Percentiles rank a stretch among this genome's conserved stretches.
Evolutionary conservation across 2,888 invertebrate genomes (phyloP).

Genomic region (Chaetogeoica ovagalla): DNA sequence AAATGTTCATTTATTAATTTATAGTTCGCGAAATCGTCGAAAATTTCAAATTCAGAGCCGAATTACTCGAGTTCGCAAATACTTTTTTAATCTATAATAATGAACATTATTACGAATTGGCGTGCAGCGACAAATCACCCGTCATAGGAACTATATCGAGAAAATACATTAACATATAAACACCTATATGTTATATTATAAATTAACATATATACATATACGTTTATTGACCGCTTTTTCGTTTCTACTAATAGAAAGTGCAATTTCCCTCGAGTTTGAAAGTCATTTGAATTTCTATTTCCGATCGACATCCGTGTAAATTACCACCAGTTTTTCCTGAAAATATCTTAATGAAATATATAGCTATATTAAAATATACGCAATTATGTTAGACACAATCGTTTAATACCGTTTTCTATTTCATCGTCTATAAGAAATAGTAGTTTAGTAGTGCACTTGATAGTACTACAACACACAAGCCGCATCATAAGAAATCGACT

Average conservation of each 20-base stretch:
- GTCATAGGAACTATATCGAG: conserved; percentile 10
- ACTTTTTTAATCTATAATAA: no score
- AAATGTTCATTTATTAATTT: background rate
- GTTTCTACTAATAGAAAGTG: background rate
- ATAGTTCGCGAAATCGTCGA: background rate
- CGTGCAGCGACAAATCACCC: background rate
- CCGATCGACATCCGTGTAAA: conserved; percentile 21
- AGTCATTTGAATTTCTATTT: conserved; percentile 44
- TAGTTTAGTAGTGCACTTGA: background rate
- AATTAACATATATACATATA: no score
- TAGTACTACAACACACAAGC: no score
- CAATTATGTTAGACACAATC: background rate
- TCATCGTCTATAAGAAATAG: conserved; percentile 4
- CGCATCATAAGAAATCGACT: no score
- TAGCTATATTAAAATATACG: background rate
- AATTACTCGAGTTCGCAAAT: no score
- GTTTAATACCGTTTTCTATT: background rate
- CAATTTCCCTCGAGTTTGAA: conserved; percentile 34
- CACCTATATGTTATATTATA: no score
- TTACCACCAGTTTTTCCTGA: conserved; percentile 7
- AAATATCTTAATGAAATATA: conserved; percentile 7
- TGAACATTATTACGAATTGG: no score
- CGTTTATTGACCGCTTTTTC: background rate
- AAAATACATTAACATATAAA: background rate
- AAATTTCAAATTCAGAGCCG: no score